phyloP scores from a whole-genome alignment of 2,888 invertebrate species.

The Megaustenia siamemsis region DNA sequence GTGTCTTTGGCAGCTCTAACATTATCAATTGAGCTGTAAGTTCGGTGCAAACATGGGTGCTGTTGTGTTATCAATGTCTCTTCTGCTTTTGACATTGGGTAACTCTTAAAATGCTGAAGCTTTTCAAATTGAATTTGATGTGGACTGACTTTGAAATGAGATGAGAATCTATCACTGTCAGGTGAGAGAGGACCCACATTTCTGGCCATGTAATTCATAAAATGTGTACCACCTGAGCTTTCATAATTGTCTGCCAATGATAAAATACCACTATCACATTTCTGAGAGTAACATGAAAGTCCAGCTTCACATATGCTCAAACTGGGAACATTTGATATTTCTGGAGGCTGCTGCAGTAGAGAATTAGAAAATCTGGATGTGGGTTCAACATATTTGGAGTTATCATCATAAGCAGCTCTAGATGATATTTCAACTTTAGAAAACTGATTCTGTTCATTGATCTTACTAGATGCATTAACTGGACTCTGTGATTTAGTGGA shows the following conservation, averaged over 20 bases:
- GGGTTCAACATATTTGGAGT: neutral
- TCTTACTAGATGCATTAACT: neutral
- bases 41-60: neutral
- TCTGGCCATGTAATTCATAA: neutral
- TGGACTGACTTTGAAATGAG: neutral
- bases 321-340: neutral
- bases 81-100: neutral
- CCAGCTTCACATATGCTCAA: constrained; percentile 25
- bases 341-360: neutral
- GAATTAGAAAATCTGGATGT: neutral
- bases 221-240: neutral
- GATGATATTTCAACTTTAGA: neutral
- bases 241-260: neutral
- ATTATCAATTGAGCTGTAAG: constrained; percentile 30
- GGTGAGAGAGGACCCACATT: neutral
- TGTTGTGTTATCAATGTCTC: neutral
- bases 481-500: constrained; percentile 37
- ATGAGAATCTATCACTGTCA: constrained; percentile 7
- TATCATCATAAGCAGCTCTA: neutral
- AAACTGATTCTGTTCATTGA: neutral
- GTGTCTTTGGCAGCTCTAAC: neutral
- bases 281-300: neutral
- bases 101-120: neutral
- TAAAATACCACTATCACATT: neutral
- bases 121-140: neutral